Conservation (phyloP, 1,140 invertebrate species). For the Globodera rostochiensis region DNA sequence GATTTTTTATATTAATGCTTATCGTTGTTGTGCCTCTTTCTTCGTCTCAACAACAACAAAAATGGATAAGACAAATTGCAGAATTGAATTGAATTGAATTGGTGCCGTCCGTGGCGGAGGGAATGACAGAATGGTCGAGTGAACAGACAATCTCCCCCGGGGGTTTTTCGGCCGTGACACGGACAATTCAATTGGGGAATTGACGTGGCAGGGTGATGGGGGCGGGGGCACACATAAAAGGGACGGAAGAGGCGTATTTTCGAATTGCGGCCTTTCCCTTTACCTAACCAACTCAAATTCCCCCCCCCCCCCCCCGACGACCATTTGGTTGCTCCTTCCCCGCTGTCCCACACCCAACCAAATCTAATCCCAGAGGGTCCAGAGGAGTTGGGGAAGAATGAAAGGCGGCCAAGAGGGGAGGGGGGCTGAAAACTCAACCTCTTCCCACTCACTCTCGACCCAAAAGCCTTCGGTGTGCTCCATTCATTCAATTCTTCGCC, state of each 20-base stretch:
- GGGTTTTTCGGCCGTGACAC: neutral
- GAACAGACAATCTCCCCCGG: neutral
- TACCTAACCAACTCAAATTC: no score
- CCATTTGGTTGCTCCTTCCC: neutral
- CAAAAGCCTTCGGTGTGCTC: slow-evolving; percentile 11
- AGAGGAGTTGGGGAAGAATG: neutral
- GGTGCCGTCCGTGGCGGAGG: neutral
- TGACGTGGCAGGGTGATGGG: neutral
- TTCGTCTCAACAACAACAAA: no score
- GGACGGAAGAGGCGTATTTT: slow-evolving; percentile 13
- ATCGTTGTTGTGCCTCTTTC: no score
- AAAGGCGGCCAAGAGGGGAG: neutral
- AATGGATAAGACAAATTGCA: neutral
- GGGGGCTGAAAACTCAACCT: neutral
- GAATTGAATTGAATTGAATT: slow-evolving; percentile 4
- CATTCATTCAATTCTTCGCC: slow-evolving; percentile 10
- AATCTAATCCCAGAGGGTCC: slow-evolving; percentile 14
- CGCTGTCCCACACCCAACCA: neutral
- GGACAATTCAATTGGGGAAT: slow-evolving; percentile 14
- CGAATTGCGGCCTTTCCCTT: neutral
- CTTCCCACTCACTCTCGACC: slow-evolving; percentile 13
- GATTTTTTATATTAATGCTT: no score
- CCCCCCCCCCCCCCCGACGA: no score
- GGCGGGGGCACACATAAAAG: neutral
- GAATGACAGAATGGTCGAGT: slow-evolving; percentile 7